phyloP scores from a whole-genome alignment of 2,888 invertebrate genomes.

The Rotaria socialis region DNA sequence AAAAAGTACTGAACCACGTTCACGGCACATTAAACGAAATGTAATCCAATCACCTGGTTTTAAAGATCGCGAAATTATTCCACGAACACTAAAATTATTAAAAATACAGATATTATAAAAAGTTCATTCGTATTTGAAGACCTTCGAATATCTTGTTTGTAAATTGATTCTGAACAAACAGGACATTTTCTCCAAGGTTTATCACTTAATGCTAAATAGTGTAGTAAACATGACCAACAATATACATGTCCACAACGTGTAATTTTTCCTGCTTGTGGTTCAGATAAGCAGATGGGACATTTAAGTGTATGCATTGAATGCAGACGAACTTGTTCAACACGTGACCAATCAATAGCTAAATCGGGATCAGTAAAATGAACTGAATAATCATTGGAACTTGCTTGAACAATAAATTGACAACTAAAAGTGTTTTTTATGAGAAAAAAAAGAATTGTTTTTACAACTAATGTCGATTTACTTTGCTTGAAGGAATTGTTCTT shows the following conservation, averaged over 20 bases:
- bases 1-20: slow-evolving; percentile 64
- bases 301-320: slow-evolving; percentile 50
- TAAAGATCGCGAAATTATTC: slow-evolving; percentile 49
- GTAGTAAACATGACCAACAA: slow-evolving; percentile 90
- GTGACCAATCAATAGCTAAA: slow-evolving; percentile 80
- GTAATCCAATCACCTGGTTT: slow-evolving; percentile 69
- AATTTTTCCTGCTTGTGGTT: slow-evolving; percentile 67
- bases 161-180: slow-evolving; percentile 79
- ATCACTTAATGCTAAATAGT: slow-evolving; percentile 77
- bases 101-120: too few species aligned
- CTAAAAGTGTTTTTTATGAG: slow-evolving; percentile 56
- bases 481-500: slow-evolving; percentile 87
- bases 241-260: slow-evolving; percentile 90
- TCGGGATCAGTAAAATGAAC: slow-evolving; percentile 78
- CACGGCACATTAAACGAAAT: slow-evolving; percentile 80
- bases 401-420: slow-evolving; percentile 88
- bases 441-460: too few species aligned
- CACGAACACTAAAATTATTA: neutral
- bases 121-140: slow-evolving; percentile 51
- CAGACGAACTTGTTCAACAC: slow-evolving; percentile 75
- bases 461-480: slow-evolving; percentile 65
- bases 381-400: slow-evolving; percentile 69
- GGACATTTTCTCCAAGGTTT: slow-evolving; percentile 74
- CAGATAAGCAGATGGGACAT: slow-evolving; percentile 86
- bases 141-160: slow-evolving; percentile 78